These are phyloP conservation scores for Keiferia lycopersicella DNA, from an alignment of 2,888 invertebrate species.

Conservation along the genomic window DNA sequence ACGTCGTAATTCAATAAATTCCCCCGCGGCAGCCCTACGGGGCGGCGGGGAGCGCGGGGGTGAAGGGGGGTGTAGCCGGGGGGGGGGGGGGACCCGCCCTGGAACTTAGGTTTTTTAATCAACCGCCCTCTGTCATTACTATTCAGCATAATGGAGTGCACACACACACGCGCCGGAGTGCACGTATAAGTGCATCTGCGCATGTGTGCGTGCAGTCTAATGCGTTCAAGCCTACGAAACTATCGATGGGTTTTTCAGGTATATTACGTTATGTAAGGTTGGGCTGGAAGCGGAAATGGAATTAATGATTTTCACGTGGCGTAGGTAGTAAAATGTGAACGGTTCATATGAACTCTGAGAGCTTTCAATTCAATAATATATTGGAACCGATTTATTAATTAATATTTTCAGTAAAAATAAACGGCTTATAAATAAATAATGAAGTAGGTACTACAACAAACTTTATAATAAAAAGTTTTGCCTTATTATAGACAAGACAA, in stretches of 20 bases:
- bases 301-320: slow-evolving; percentile 7
- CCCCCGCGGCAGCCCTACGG: slow-evolving; percentile 41
- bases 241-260: slow-evolving; percentile 10
- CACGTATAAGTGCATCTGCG: neutral
- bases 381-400: neutral
- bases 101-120: slow-evolving; percentile 76
- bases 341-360: neutral
- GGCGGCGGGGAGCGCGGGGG: neutral
- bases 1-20: slow-evolving; percentile 6
- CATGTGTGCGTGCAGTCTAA: neutral
- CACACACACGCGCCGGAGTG: slow-evolving; percentile 1
- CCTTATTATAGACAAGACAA: no score
- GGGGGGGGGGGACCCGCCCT: slow-evolving; percentile 58
- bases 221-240: neutral
- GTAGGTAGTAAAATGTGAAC: neutral
- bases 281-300: neutral
- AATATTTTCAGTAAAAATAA: neutral
- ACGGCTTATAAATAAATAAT: no score
- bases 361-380: neutral
- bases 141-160: slow-evolving; percentile 69
- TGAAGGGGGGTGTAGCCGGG: slow-evolving; percentile 38
- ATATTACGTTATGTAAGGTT: neutral
- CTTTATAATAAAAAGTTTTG: no score
- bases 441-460: no score
- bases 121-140: slow-evolving; percentile 77